Base-by-base conservation (phyloP, 2,113 vertebrate genomes). In the Sigmodon hispidus region DNA sequence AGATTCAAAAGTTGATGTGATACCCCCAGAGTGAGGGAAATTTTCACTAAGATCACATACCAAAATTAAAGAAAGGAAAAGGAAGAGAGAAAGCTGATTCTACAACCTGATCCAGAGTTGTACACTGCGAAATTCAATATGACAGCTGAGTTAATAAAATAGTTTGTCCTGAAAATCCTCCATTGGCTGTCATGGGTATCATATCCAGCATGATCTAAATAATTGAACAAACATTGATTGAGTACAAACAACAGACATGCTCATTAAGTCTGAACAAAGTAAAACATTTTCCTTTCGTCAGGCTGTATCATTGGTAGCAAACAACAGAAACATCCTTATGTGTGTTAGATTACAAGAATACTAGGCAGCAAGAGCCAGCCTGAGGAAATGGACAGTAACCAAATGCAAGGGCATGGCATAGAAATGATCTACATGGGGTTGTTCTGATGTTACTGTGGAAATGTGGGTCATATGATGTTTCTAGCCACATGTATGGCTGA, bases 241-340 rank as follows among this genome's bases (percentile, higher is more conserved):
- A 52, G 15, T 29, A 57, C 45, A 80, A 72, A 76, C 43, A 69
- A 36, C 55, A 70, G 77, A 84, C 45, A 55, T 43, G 24, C 31
- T 70, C 77, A 89, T 95, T 72, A 92, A 87, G 77, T 81, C 10
- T 34, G 29, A 94, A 87, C 65, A 89, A 93, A 92, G 86, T 43
- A 79, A 84, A 90, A 31, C 69, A 55, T 59, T 16, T 90, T 94
- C 21, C 52, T 88, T 75, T 16, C 69, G 36, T 31, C 40, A 86
- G 21, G 72, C n/a, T 86, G 34, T 4, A 16, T 57, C 93, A 36
- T 87, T 59, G 36, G 50, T 84, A 80, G 21, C 69, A 9, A 61
- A 95, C n/a, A 89, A 96, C 45, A 94, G 45, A 83, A 76, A 80
- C 57, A 22, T 48, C 86, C 48, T 50, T 50, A 81, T 61, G 84